These are phyloP conservation scores for Leucophenga montana DNA, from an alignment of 2,888 invertebrate species.

Conservation along the genomic window DNA sequence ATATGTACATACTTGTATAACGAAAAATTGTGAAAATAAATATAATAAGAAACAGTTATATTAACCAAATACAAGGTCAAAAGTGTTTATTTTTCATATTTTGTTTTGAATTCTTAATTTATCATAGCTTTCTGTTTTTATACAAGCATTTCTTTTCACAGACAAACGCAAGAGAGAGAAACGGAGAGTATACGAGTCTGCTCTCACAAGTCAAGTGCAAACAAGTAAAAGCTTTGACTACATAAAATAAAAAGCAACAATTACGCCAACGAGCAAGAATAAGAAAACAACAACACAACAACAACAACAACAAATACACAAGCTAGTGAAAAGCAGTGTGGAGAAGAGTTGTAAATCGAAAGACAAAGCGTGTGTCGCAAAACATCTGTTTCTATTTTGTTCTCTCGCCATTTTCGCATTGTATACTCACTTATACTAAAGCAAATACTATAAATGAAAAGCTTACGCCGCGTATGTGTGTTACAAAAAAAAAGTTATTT, in stretches of 20 bases:
- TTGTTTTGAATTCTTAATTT: conserved; percentile 71
- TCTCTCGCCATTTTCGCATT: too few species aligned
- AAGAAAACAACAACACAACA: neutral
- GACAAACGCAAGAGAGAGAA: conserved; percentile 40
- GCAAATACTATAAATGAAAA: too few species aligned
- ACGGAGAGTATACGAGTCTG: conserved; percentile 46
- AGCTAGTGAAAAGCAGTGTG: too few species aligned
- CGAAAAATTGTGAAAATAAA: conserved; percentile 28
- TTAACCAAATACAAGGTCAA: conserved; percentile 71
- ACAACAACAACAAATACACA: too few species aligned
- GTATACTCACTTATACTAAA: too few species aligned
- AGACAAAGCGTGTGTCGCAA: too few species aligned
- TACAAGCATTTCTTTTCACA: conserved; percentile 24
- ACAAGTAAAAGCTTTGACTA: conserved; percentile 4
- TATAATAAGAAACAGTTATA: conserved; percentile 55
- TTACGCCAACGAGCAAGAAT: neutral
- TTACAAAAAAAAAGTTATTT: too few species aligned
- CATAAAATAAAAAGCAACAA: too few species aligned
- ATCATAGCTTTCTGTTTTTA: conserved; percentile 58
- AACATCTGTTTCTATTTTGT: too few species aligned
- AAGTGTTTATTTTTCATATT: conserved; percentile 72
- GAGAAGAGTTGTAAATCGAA: too few species aligned
- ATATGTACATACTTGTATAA: conserved; percentile 24
- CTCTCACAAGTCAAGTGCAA: neutral
- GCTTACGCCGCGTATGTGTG: too few species aligned